Conservation (phyloP, 2,888 invertebrate species). For the Eristalis tenax region DNA sequence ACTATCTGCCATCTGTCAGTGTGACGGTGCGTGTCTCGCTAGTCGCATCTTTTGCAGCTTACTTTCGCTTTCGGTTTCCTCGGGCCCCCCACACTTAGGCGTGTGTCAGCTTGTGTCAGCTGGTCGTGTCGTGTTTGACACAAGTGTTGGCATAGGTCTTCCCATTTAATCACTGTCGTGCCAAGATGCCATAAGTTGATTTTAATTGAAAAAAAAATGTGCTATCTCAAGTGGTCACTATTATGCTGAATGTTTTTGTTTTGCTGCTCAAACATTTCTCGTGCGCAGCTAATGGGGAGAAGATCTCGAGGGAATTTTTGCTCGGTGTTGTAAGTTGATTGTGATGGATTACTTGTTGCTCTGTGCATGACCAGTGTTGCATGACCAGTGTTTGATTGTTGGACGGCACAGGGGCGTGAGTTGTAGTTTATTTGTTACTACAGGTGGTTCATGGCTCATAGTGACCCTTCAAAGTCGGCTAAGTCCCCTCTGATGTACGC, state of each 20-base stretch:
- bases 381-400: not conserved
- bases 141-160: slow-evolving; percentile 29
- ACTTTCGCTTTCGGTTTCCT: slow-evolving; percentile 55
- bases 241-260: slow-evolving; percentile 43
- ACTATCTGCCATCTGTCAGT: slow-evolving; percentile 35
- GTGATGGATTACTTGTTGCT: not conserved
- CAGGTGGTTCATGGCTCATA: too few relatives aligned
- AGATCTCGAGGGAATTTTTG: not conserved
- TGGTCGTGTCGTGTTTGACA: slow-evolving; percentile 8
- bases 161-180: slow-evolving; percentile 20
- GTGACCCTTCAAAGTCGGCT: too few relatives aligned
- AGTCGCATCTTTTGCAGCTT: slow-evolving; percentile 29
- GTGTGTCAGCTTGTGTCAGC: slow-evolving; percentile 25
- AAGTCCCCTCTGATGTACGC: too few relatives aligned
- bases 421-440: too few relatives aligned
- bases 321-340: not conserved
- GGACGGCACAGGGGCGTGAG: not conserved
- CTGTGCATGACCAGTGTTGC: not conserved
- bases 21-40: not conserved
- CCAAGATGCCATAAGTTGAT: slow-evolving; percentile 34
- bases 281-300: not conserved
- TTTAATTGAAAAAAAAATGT: slow-evolving; percentile 45
- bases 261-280: slow-evolving; percentile 11
- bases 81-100: not conserved
- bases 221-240: slow-evolving; percentile 26